These are phyloP conservation scores for Gopherus evgoodei DNA, from an alignment of 2,113 vertebrate genomes.

Conservation along the genomic window DNA sequence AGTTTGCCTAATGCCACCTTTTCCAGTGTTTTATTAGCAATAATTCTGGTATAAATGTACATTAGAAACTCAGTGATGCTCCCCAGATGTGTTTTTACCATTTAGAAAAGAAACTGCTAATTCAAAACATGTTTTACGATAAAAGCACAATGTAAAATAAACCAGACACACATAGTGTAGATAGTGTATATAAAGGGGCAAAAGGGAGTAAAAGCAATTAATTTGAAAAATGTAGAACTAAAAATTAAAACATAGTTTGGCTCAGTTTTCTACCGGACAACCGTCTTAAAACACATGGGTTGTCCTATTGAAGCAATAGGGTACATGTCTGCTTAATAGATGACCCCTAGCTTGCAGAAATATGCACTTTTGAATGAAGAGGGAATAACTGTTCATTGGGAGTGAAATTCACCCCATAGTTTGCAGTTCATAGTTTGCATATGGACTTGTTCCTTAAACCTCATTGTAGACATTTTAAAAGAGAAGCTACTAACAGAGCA, in stretches of 20 bases:
- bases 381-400: neutral
- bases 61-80: slow-evolving; percentile 36
- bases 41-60: slow-evolving; percentile 15
- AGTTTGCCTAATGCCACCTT: slow-evolving; percentile 44
- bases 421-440: neutral
- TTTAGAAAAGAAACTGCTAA: slow-evolving; percentile 34
- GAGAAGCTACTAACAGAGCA: neutral
- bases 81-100: slow-evolving; percentile 45
- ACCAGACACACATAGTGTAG: neutral
- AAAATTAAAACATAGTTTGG: slow-evolving; percentile 59
- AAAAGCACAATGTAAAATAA: slow-evolving; percentile 51
- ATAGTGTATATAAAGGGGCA: neutral
- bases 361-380: slow-evolving; percentile 17
- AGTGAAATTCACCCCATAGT: neutral
- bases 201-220: slow-evolving; percentile 29
- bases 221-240: slow-evolving; percentile 52
- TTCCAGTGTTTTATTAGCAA: slow-evolving; percentile 44
- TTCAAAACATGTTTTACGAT: neutral
- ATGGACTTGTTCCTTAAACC: neutral
- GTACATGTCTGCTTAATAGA: slow-evolving; percentile 32
- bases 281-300: slow-evolving; percentile 41
- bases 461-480: neutral
- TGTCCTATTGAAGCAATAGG: slow-evolving; percentile 54
- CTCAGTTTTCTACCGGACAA: slow-evolving; percentile 28
- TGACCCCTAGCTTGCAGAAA: slow-evolving; percentile 40